phyloP scores from a whole-genome alignment of 2,113 vertebrate genomes.

The Lipophrys pholis region DNA sequence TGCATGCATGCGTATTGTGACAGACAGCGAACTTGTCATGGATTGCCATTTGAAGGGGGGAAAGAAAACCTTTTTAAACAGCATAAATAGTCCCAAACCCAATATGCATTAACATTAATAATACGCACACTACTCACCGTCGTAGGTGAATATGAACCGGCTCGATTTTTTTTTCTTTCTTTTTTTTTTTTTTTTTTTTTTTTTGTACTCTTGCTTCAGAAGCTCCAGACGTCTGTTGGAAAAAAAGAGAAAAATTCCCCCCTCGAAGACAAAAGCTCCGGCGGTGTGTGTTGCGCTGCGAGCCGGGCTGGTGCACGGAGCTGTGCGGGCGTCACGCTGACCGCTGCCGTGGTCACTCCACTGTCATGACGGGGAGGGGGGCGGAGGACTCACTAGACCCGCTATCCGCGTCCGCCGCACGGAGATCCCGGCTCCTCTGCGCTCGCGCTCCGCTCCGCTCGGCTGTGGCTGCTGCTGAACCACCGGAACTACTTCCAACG shows the following conservation, averaged over 20 bases:
- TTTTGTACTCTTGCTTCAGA: constrained; percentile 39
- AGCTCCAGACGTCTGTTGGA: constrained; percentile 69
- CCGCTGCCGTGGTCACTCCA: constrained; percentile 68
- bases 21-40: constrained; percentile 62
- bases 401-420: constrained; percentile 46
- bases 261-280: constrained; percentile 69
- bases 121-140: constrained; percentile 71
- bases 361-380: constrained; percentile 51
- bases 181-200: constrained; percentile 4
- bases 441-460: constrained; percentile 51
- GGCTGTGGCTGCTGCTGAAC: constrained; percentile 35
- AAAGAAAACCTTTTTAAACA: too few relatives aligned
- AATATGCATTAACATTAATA: too few relatives aligned
- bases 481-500: constrained; percentile 84
- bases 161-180: constrained; percentile 15
- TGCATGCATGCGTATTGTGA: constrained; percentile 34
- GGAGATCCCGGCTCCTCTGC: constrained; percentile 66
- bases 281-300: constrained; percentile 41
- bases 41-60: constrained; percentile 28
- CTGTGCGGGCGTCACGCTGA: constrained; percentile 58
- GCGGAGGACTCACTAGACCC: constrained; percentile 47
- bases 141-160: constrained; percentile 51
- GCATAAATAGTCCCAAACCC: too few relatives aligned
- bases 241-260: constrained; percentile 32
- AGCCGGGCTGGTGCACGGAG: constrained; percentile 16